phyloP scores from a whole-genome alignment of 2,888 invertebrate species.

The Pachydiplax longipennis region DNA sequence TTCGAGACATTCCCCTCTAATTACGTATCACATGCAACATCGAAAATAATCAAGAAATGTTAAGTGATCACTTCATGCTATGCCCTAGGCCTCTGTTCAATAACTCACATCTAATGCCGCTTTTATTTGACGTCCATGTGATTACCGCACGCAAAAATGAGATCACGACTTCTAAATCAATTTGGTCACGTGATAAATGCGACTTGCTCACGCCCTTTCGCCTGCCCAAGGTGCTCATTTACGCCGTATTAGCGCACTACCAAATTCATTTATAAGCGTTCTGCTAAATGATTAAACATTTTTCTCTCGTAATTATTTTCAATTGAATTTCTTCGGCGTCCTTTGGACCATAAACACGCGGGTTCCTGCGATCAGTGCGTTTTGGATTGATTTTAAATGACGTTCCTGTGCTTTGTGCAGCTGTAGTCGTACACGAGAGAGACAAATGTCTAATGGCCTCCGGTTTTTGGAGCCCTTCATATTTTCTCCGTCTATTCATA shows the following conservation, averaged over 20 bases:
- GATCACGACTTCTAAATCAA: constrained; percentile 39
- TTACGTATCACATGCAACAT: neutral
- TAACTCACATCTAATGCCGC: constrained; percentile 20
- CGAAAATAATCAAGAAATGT: neutral
- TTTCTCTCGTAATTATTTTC: neutral
- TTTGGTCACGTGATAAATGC: constrained; percentile 33
- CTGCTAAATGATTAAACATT: neutral
- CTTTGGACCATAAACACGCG: neutral
- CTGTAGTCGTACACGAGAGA: no score
- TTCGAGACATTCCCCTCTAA: neutral
- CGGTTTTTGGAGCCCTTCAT: no score
- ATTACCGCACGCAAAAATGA: constrained; percentile 41
- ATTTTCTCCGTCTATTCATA: no score
- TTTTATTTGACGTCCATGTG: neutral
- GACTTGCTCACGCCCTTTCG: neutral
- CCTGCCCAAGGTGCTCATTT: neutral
- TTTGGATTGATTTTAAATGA: no score
- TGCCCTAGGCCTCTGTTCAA: neutral
- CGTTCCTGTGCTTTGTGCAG: no score
- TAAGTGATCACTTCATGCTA: neutral
- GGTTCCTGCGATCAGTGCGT: neutral
- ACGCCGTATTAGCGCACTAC: neutral
- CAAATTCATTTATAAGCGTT: neutral
- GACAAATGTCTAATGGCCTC: no score
- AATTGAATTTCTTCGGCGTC: neutral